Percentiles rank a stretch among this genome's conserved stretches.
Evolutionary conservation across 1,140 invertebrate species (phyloP).

Genomic region (Panulirus ornatus): DNA sequence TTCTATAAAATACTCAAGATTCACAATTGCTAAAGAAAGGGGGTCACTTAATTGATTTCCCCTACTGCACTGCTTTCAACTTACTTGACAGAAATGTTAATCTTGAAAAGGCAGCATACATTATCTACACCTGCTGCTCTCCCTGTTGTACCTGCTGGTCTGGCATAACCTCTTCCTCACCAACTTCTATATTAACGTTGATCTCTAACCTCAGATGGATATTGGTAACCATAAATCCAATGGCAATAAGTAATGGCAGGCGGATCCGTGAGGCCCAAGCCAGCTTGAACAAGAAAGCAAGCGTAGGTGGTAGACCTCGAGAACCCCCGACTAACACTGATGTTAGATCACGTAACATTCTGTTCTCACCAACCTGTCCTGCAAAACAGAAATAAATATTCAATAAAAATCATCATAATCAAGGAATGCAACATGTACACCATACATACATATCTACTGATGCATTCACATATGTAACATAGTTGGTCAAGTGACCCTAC

Average conservation of each 20-base stretch:
- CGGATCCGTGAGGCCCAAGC: slow-evolving; percentile 74
- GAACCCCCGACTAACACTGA: slow-evolving; percentile 63
- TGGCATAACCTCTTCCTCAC: slow-evolving; percentile 54
- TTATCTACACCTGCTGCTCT: neutral
- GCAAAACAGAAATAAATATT: neutral
- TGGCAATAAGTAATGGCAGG: slow-evolving; percentile 69
- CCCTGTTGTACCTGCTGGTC: neutral
- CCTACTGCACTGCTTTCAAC: too few species aligned
- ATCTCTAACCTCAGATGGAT: slow-evolving; percentile 73
- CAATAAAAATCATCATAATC: neutral
- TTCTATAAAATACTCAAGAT: too few species aligned
- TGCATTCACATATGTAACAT: too few species aligned
- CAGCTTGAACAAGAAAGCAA: slow-evolving; percentile 73
- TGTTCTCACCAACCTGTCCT: neutral
- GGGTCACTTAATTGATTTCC: too few species aligned
- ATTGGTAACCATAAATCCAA: slow-evolving; percentile 74
- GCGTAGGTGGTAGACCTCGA: slow-evolving; percentile 54
- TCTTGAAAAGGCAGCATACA: neutral
- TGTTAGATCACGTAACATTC: slow-evolving; percentile 63
- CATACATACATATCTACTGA: too few species aligned
- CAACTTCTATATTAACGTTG: slow-evolving; percentile 73
- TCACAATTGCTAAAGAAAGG: too few species aligned
- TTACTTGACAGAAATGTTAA: too few species aligned
- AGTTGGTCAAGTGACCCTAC: too few species aligned
- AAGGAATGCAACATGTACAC: too few species aligned